Evolutionary conservation across 2,888 invertebrate genomes (phyloP), one percentile per base, ranked within the genome.

Genomic region (Willowsia nigromaculata): DNA sequence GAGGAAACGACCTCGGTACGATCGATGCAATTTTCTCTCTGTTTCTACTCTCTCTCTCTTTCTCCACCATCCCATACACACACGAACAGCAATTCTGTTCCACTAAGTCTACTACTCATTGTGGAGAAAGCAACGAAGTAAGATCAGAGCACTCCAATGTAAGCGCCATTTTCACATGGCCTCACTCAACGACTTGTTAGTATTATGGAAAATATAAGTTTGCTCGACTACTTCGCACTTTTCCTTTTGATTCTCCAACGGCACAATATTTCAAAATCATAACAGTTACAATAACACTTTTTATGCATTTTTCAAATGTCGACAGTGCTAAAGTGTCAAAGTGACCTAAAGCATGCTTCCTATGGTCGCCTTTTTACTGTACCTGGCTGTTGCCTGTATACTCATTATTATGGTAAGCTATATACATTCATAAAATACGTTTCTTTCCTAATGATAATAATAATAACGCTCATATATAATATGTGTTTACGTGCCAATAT

Each of bases 131-230:
- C 85, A 53, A 40, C 25, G 15, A 27, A 74, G 74, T 74, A 40
- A 30, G 68, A 40, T 30, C 27, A 27, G 62, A 30, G 18, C 43
- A 76, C 76, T 18, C 33, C 15, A 62, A 74, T 13, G 25, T 82
- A 87, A 91, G 91, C 91, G 91, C 87, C 90, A 91, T 88, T 88
- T 90, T 88, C 87, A 88, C 88, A 88, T 76, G 88, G 82, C 59
- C 25, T 40, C 27, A 22, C 68, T 59, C 50, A 68, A 80, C 80
- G 27, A 65, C 78, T 78, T 85, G 76, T 33, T 78, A 50, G 76
- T 80, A 50, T 53, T 56, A 56, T 53, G 6, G 25, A 33, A 37
- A 33, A 68, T 27, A 53, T 50, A 53, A 71, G 68, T 71, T 47
- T 47, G 18, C 47, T 37, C 1, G 18, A 33, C 65, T 65, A n/a